Evolutionary conservation across 1,140 invertebrate genomes (phyloP).

Genomic region (Radopholus similis): DNA sequence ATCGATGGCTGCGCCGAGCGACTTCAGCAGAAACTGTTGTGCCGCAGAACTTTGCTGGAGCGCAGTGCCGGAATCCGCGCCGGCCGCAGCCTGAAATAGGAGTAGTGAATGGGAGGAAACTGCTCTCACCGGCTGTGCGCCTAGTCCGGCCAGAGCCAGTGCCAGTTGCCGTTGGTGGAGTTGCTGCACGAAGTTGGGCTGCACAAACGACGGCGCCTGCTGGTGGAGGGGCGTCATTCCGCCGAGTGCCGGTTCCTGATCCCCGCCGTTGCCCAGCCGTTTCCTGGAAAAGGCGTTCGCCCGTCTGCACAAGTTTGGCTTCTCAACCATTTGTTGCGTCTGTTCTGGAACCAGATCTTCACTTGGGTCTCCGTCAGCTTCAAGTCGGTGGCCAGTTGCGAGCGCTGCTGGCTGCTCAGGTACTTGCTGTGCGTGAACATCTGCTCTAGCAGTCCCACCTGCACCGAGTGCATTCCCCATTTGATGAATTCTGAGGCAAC

Average conservation of each 20-base stretch:
- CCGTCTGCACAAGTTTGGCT: slow-evolving; percentile 67
- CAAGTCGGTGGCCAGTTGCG: background rate
- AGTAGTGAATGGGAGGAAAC: no score
- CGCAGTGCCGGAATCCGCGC: no score
- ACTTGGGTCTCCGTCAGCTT: slow-evolving; percentile 50
- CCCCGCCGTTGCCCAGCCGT: background rate
- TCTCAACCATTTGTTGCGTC: slow-evolving; percentile 83
- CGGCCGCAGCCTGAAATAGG: no score
- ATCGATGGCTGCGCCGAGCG: no score
- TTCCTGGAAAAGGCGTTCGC: background rate
- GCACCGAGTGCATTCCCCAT: background rate
- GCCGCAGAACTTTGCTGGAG: no score
- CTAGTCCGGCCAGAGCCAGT: background rate
- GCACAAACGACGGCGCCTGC: background rate
- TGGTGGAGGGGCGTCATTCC: background rate
- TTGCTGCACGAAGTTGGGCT: background rate
- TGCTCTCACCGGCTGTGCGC: no score
- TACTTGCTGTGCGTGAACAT: background rate
- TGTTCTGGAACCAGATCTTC: slow-evolving; percentile 87
- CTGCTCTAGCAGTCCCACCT: slow-evolving; percentile 1
- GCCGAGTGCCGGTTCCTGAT: background rate
- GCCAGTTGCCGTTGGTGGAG: background rate
- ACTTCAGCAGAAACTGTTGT: no score
- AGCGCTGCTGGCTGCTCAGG: slow-evolving; percentile 5
- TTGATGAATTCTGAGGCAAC: background rate